phyloP scores from a whole-genome alignment of 2,888 invertebrate genomes.

The Drosophila barbarae region DNA sequence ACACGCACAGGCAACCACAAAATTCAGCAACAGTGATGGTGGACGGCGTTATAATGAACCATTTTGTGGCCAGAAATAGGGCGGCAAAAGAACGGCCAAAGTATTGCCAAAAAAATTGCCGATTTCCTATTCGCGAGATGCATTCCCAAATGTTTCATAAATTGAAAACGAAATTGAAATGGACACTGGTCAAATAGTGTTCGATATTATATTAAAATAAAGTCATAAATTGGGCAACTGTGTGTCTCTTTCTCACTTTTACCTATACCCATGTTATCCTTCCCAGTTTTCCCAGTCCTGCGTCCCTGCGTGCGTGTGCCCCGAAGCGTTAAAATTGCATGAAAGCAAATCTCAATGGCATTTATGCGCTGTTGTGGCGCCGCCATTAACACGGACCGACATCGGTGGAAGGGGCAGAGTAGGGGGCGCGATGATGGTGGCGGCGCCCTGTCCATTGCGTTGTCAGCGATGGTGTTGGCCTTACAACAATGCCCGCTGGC shows the following conservation, averaged over 20 bases:
- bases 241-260: slow-evolving; percentile 6
- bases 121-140: slow-evolving; percentile 29
- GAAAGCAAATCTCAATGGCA: slow-evolving; percentile 57
- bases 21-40: slow-evolving; percentile 59
- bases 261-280: neutral
- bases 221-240: slow-evolving; percentile 56
- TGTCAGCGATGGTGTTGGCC: slow-evolving; percentile 40
- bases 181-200: slow-evolving; percentile 54
- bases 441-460: slow-evolving; percentile 3
- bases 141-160: slow-evolving; percentile 47
- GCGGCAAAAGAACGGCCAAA: neutral
- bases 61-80: slow-evolving; percentile 55
- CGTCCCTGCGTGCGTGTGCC: slow-evolving; percentile 29
- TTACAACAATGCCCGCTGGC: slow-evolving; percentile 58
- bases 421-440: slow-evolving; percentile 2
- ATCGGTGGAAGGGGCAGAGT: slow-evolving; percentile 1
- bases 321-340: slow-evolving; percentile 60
- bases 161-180: slow-evolving; percentile 60
- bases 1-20: slow-evolving; percentile 40
- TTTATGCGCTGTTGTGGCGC: slow-evolving; percentile 37
- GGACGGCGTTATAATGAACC: slow-evolving; percentile 63
- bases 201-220: slow-evolving; percentile 70
- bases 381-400: slow-evolving; percentile 36
- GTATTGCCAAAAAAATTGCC: slow-evolving; percentile 14
- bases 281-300: neutral